Evolutionary conservation across 2,888 invertebrate species (phyloP).

Genomic region (Geotrupes spiniger): DNA sequence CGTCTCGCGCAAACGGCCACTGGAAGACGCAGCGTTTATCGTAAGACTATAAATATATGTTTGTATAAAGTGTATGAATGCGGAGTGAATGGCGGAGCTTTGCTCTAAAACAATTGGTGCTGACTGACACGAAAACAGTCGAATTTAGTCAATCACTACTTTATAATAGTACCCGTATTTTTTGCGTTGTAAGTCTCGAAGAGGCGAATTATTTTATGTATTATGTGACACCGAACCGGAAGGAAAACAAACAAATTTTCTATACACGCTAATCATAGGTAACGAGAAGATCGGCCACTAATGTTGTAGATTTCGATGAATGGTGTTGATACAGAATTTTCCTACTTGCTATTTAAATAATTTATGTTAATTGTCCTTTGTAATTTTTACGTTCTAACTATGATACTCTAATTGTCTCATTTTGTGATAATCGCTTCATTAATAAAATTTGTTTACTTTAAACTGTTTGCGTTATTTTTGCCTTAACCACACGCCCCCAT

Average conservation of each 20-base stretch:
- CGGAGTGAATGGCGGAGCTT: slow-evolving; percentile 23
- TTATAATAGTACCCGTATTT: slow-evolving; percentile 20
- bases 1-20: slow-evolving; percentile 39
- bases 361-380: slow-evolving; percentile 36
- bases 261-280: too few relatives aligned
- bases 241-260: too few relatives aligned
- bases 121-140: slow-evolving; percentile 50
- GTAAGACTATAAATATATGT: slow-evolving; percentile 46
- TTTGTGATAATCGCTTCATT: slow-evolving; percentile 54
- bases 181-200: slow-evolving; percentile 38
- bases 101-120: slow-evolving; percentile 42
- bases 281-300: slow-evolving; percentile 19
- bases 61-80: slow-evolving; percentile 52
- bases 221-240: slow-evolving; percentile 15
- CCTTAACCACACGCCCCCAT: too few relatives aligned
- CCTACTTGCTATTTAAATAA: slow-evolving; percentile 36
- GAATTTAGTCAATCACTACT: slow-evolving; percentile 48
- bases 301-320: slow-evolving; percentile 25
- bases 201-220: slow-evolving; percentile 29
- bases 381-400: slow-evolving; percentile 43
- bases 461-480: not conserved
- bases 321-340: slow-evolving; percentile 26
- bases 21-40: slow-evolving; percentile 47
- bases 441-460: slow-evolving; percentile 51
- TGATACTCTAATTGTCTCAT: slow-evolving; percentile 47